Base-by-base conservation (phyloP, 2,888 invertebrate genomes). In the Falcaria lacertinaria region DNA sequence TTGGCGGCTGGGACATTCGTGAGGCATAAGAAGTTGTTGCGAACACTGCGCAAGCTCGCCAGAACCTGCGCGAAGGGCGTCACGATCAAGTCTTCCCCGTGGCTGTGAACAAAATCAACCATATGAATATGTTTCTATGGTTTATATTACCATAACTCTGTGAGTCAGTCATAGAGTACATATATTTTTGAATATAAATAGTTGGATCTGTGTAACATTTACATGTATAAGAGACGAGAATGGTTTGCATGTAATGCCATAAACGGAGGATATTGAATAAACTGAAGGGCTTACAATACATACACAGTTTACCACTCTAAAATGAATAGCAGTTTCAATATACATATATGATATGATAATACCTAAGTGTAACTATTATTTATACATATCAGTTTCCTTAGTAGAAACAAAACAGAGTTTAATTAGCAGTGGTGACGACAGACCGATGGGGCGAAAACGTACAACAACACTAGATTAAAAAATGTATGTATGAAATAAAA, bases 51-150 rank as follows among this genome's bases (percentile, higher is more conserved):
- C 82, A 99, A 93, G 90, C 98, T 98, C 86, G 99, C 98, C 90
- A 99, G 93, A 88, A 99, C 97, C 93, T 99, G 99, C 88, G 99
- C 99, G 91, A 99, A 99, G 71, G 99, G 99, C 70, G 99, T 99
- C 83, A 99, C 99, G 81, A 99, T 99, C 90, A 99, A 93, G 91
- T 99, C 99, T 92, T 99, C 99, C 79, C 98, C 98, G 92, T 99
- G 98, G 90, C 97, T 90, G 90, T 64, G 70, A 54, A 82, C 80
- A 85, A 87, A 69, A 46, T 45, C n/a, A 45, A 51, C 41, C 16
- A 34, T 42, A 45, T 57, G 43, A 49, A 41, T 39, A 35, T 41
- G 15, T 1, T 0, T 14, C 14, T 32, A 43, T 37, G 19, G 17
- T n/a, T 15, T 40, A 32, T 34, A 15, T 34, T 34, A 34, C 22